Evolutionary conservation across 1,140 invertebrate species (phyloP).

Genomic region (Phenacoccus solenopsis): DNA sequence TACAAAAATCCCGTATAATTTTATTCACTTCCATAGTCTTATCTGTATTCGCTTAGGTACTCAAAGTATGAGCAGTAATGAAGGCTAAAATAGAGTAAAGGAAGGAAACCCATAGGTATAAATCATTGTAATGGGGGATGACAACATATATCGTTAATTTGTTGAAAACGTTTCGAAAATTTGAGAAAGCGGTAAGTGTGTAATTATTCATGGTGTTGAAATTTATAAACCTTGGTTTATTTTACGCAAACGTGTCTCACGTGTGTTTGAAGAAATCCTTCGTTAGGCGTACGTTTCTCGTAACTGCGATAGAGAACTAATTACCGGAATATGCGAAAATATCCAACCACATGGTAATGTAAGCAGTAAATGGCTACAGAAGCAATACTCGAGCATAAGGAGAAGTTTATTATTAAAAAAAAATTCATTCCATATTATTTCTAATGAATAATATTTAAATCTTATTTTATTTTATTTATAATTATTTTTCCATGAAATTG

Average conservation of each 20-base stretch:
- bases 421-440: too few species aligned
- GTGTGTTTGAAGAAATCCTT: not conserved
- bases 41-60: too few species aligned
- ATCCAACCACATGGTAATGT: not conserved
- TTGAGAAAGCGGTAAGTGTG: not conserved
- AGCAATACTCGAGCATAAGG: too few species aligned
- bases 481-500: too few species aligned
- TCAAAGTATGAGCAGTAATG: too few species aligned
- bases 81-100: too few species aligned
- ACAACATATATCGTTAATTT: not conserved
- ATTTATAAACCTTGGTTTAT: not conserved
- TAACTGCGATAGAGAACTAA: not conserved
- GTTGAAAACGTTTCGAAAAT: not conserved
- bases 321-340: not conserved
- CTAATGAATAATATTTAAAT: too few species aligned
- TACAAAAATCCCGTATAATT: too few species aligned
- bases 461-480: too few species aligned
- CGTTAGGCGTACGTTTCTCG: not conserved
- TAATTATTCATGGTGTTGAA: not conserved
- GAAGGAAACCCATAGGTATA: not conserved
- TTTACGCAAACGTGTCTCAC: not conserved
- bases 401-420: too few species aligned
- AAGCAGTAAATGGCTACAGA: too few species aligned
- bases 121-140: not conserved
- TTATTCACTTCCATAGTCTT: too few species aligned